A percentile compares a stretch with the other conserved stretches of the same genome.
Conservation (phyloP, 2,113 vertebrate species). For the Chaetorhynchus papuensis region DNA sequence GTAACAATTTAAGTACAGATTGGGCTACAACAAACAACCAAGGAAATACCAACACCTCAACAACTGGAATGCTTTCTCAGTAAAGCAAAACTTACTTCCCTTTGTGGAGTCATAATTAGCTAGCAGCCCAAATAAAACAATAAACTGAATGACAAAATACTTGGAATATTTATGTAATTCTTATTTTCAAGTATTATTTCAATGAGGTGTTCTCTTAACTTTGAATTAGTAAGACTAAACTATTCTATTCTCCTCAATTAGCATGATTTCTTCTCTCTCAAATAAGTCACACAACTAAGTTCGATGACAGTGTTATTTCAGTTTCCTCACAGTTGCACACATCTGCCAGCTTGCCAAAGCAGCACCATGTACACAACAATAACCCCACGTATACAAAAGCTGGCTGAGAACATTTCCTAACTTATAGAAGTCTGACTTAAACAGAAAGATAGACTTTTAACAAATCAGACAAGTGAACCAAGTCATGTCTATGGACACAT, state of each 20-base stretch:
- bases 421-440: not conserved
- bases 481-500: not conserved
- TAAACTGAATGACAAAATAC: not conserved
- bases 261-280: not conserved
- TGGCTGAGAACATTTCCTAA: not conserved
- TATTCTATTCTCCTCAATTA: not conserved
- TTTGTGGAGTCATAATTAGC: not conserved
- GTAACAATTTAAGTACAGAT: not conserved
- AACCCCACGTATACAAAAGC: not conserved
- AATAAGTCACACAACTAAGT: not conserved
- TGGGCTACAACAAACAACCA: not conserved
- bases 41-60: not conserved
- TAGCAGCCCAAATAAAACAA: not conserved
- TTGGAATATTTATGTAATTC: not conserved
- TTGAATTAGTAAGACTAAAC: not conserved
- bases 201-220: not conserved
- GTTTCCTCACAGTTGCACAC: not conserved
- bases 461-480: not conserved
- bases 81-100: not conserved
- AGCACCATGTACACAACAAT: not conserved
- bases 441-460: not conserved
- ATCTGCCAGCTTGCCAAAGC: not conserved
- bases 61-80: not conserved
- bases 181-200: not conserved
- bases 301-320: not conserved